Conservation (phyloP, 2,113 vertebrate species). For the Zapornia atra region DNA sequence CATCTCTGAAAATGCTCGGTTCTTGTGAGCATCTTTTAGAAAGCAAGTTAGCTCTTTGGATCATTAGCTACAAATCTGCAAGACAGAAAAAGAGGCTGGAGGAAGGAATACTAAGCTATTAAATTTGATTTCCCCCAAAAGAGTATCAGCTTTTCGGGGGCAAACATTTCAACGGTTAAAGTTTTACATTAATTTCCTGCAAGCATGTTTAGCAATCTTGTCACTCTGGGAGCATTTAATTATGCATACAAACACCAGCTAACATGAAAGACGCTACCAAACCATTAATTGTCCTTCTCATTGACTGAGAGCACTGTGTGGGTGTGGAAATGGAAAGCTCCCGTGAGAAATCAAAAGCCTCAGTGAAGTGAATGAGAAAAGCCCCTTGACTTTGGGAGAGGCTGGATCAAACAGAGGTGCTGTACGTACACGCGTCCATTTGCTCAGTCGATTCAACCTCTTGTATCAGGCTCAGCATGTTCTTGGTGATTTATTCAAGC, state of each 20-base stretch:
- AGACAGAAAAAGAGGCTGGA: neutral
- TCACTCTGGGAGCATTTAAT: neutral
- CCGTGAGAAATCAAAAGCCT: neutral
- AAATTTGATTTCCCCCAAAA: neutral
- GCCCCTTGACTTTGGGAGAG: neutral
- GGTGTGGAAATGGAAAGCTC: neutral
- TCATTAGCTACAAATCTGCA: neutral
- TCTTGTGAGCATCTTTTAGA: neutral
- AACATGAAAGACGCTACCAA: neutral
- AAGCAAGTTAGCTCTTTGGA: neutral
- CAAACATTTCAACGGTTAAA: neutral
- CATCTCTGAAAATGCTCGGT: neutral
- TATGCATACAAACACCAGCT: neutral
- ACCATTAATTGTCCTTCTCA: neutral
- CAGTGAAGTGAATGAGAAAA: neutral
- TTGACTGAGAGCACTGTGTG: fast-evolving
- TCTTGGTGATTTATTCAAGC: neutral
- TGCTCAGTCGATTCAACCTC: fast-evolving
- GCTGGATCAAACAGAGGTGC: neutral
- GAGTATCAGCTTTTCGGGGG: neutral
- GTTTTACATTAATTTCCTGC: neutral
- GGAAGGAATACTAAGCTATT: neutral
- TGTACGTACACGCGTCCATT: fast-evolving
- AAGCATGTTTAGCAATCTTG: neutral
- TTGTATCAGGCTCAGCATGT: too few species aligned